Evolutionary conservation across 1,140 invertebrate species (phyloP).

Genomic region (Cyrtorhinus lividipennis): DNA sequence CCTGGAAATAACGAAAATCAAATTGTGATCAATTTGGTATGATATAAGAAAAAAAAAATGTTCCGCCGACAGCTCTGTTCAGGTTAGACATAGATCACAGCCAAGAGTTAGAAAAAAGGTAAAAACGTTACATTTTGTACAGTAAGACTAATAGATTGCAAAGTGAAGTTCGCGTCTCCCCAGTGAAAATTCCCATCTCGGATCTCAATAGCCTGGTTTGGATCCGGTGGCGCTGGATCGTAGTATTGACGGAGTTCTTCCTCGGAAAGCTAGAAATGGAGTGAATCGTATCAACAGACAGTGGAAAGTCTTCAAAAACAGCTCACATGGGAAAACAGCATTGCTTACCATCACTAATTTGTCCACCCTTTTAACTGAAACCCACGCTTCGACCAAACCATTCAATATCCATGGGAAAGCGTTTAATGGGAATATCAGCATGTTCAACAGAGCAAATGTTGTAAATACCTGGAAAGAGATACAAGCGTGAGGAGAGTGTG

Average conservation of each 20-base stretch:
- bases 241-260: constrained; percentile 23
- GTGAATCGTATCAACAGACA: neutral
- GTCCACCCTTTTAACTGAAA: constrained; percentile 70
- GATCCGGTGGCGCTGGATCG: constrained; percentile 21
- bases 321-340: no score
- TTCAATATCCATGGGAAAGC: constrained; percentile 98
- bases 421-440: constrained; percentile 91
- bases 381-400: constrained; percentile 86
- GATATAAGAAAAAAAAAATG: no score
- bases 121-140: constrained; percentile 42
- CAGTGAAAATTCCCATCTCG: constrained; percentile 32
- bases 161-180: constrained; percentile 32
- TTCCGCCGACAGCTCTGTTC: no score
- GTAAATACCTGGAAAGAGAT: constrained; percentile 64
- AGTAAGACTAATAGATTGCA: constrained; percentile 40
- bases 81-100: no score
- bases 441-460: constrained; percentile 83
- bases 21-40: constrained; percentile 1
- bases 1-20: constrained; percentile 30
- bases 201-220: constrained; percentile 27
- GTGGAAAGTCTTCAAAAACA: no score
- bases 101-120: no score
- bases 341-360: constrained; percentile 55
- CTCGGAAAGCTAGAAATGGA: constrained; percentile 21
- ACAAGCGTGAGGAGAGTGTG: neutral